A percentile compares a stretch with the other conserved stretches of the same genome.
These are phyloP conservation scores for Agonopterix heracliana DNA, from an alignment of 2,888 invertebrate genomes.

Conservation along the genomic window DNA sequence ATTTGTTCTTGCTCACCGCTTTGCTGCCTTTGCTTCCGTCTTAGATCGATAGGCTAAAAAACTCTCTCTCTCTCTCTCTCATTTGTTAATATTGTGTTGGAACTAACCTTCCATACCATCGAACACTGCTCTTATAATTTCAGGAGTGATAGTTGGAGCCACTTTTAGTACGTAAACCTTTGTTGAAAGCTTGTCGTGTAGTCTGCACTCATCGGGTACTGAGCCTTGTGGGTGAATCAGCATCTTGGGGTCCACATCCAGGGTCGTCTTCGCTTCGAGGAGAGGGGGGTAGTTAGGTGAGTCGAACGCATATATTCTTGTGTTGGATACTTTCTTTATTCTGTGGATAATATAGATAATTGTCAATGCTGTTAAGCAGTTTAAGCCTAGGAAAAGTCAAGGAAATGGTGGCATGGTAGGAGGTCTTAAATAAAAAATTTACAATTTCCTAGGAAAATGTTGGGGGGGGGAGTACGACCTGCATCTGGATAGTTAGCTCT, in stretches of 20 bases:
- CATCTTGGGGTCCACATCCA: slow-evolving; percentile 84
- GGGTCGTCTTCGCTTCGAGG: slow-evolving; percentile 75
- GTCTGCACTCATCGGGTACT: slow-evolving; percentile 77
- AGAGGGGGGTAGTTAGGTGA: slow-evolving; percentile 91
- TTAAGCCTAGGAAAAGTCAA: too few relatives aligned
- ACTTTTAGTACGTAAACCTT: slow-evolving; percentile 92
- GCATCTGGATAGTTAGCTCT: too few relatives aligned
- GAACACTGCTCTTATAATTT: slow-evolving; percentile 82
- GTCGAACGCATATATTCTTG: slow-evolving; percentile 87
- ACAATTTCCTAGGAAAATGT: neutral
- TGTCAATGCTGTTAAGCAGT: too few relatives aligned
- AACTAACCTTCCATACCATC: slow-evolving; percentile 78
- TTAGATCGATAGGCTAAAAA: too few relatives aligned
- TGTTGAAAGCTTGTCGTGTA: slow-evolving; percentile 84
- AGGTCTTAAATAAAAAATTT: neutral
- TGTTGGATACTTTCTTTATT: slow-evolving; percentile 85
- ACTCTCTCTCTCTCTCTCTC: too few relatives aligned
- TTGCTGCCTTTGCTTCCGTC: too few relatives aligned
- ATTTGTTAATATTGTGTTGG: too few relatives aligned
- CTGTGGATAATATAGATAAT: slow-evolving; percentile 41
- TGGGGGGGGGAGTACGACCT: neutral
- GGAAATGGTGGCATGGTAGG: neutral
- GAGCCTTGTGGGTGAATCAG: slow-evolving; percentile 53
- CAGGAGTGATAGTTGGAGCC: slow-evolving; percentile 92
- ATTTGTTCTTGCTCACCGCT: too few relatives aligned